Percentiles rank a stretch among this genome's conserved stretches.
These are phyloP conservation scores for Anguilla obscura DNA, from an alignment of 2,797 vertebrate genomes.

Conservation along the genomic window DNA sequence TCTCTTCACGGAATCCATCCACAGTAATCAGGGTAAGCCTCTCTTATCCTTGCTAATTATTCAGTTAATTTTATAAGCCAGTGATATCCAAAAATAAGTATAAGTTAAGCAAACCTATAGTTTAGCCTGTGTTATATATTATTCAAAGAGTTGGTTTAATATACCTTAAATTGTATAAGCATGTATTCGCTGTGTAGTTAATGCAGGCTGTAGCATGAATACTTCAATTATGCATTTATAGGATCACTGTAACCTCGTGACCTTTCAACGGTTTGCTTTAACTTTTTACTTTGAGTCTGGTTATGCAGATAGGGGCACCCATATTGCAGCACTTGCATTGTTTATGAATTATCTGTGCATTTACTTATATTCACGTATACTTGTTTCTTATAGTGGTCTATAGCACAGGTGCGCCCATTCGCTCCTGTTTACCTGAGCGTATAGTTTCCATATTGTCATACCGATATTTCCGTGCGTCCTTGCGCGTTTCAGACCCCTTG, in stretches of 20 bases:
- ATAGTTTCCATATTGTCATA: not conserved
- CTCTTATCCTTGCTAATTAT: not conserved
- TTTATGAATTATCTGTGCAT: no score
- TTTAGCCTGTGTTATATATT: not conserved
- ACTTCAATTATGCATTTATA: not conserved
- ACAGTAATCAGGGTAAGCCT: conserved; percentile 74
- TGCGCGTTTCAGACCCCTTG: not conserved
- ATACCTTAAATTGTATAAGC: not conserved
- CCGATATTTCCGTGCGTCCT: not conserved
- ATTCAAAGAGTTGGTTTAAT: not conserved
- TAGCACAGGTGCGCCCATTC: not conserved
- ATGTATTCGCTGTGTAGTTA: not conserved
- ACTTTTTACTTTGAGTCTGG: not conserved
- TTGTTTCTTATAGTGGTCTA: not conserved
- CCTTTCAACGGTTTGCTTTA: not conserved
- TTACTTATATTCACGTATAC: not conserved
- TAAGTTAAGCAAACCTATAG: not conserved
- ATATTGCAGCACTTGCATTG: not conserved
- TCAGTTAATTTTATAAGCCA: not conserved
- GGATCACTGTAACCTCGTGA: not conserved
- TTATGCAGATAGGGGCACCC: not conserved
- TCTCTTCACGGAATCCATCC: conserved; percentile 66
- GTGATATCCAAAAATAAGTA: not conserved
- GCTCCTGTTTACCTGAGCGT: not conserved
- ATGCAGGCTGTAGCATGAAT: no score